Percentiles rank a stretch among this genome's conserved stretches.
phyloP scores from a whole-genome alignment of 2,113 vertebrate genomes.

The Rhinogobius similis region DNA sequence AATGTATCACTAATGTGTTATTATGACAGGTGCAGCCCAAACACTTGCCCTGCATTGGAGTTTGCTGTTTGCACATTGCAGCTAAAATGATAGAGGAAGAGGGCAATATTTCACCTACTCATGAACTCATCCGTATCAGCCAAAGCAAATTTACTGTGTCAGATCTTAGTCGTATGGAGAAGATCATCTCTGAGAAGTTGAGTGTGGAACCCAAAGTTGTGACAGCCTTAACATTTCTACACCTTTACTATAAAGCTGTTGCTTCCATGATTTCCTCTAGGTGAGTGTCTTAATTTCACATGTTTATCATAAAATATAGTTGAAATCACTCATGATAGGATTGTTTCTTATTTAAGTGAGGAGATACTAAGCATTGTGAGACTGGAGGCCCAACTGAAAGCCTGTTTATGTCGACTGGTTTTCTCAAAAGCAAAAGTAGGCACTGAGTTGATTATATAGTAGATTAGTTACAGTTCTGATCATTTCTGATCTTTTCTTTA shows the following conservation, averaged over 20 bases:
- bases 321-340: slow-evolving; percentile 41
- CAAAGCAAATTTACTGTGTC: slow-evolving; percentile 97
- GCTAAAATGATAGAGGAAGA: slow-evolving; percentile 87
- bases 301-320: not conserved
- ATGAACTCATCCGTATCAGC: slow-evolving; percentile 94
- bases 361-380: slow-evolving; percentile 89
- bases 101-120: slow-evolving; percentile 84
- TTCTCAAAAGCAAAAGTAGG: slow-evolving; percentile 99
- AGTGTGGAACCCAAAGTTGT: slow-evolving; percentile 90
- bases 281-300: slow-evolving; percentile 68
- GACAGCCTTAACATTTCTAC: slow-evolving; percentile 97
- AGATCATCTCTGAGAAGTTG: slow-evolving; percentile 93
- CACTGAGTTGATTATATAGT: slow-evolving; percentile 25
- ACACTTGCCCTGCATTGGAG: slow-evolving; percentile 92
- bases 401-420: slow-evolving; percentile 91
- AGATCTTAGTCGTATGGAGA: slow-evolving; percentile 94
- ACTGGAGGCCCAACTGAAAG: slow-evolving; percentile 97
- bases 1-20: slow-evolving; percentile 9
- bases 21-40: slow-evolving; percentile 88
- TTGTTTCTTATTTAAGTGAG: slow-evolving; percentile 80
- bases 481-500: not conserved
- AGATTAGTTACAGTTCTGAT: not conserved
- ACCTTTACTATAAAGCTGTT: slow-evolving; percentile 90
- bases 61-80: slow-evolving; percentile 93
- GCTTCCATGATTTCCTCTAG: slow-evolving; percentile 83